Evolutionary conservation across 2,113 vertebrate genomes (phyloP), one percentile per base, ranked within the genome.

Genomic region (Oophaga pumilio): DNA sequence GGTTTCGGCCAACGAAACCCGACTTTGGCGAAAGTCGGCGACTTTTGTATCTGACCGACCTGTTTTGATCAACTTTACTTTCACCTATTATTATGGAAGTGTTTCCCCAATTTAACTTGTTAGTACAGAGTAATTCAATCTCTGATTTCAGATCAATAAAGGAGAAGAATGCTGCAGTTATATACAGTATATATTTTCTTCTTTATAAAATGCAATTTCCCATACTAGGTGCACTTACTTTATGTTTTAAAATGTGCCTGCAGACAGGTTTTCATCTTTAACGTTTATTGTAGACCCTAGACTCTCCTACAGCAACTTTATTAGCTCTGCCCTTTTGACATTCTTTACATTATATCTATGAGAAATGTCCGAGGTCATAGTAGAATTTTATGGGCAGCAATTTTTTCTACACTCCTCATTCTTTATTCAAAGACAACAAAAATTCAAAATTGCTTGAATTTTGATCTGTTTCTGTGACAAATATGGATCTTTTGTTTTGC

Each of bases 401-500:
- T 26, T 64, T 77, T 14, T 52, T 76, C 73, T 50, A 26, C 76
- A 74, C 20, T 77, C 43, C 50, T 60, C 57, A 66, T 17, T 50
- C n/a, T 68, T 49, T 62, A 22, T 22, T 10, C 57, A 81, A 81
- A 82, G 22, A 68, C 13, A 52, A 50, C 62, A 68, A 15, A n/a
- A 79, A 26, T 8, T 24, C n/a, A 66, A n/a, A 66, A 24, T 22
- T 60, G 15, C 62, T 68, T 15, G 8, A 82, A 82, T 60, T 66
- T 17, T 50, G 33, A 68, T 82, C 20, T 52, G 22, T 52, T 82
- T 68, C 20, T 82, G 12, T 82, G 60, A 52, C 59, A 68, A 68
- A 82, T 82, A 82, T 82, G 18, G 43, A 82, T 68, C 43, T 64
- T 66, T 82, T 82, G 43, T 52, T 82, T 82, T 82, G 14, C 64